Conservation (phyloP, 2,113 vertebrate species). For the Pogonocichla stellata region DNA sequence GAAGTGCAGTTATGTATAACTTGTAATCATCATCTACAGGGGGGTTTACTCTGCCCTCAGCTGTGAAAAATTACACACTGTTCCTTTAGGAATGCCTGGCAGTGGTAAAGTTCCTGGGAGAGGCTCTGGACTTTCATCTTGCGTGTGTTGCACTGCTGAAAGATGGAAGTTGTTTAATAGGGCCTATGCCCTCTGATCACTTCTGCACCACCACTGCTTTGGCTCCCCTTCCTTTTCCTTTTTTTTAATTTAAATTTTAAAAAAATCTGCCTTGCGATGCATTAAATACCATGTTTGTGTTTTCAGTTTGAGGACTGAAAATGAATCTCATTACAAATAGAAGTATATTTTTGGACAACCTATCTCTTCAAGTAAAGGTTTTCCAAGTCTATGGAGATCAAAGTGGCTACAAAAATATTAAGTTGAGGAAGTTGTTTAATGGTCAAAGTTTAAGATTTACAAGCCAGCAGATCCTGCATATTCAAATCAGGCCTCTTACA, state of each 20-base stretch:
- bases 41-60: background rate
- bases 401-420: background rate
- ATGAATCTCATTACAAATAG: background rate
- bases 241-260: background rate
- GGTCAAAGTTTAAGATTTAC: background rate
- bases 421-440: background rate
- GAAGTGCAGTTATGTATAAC: conserved; percentile 30
- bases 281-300: background rate
- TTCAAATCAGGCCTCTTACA: background rate
- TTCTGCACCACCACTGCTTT: background rate
- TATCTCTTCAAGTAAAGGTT: background rate
- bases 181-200: background rate
- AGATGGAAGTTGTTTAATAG: background rate
- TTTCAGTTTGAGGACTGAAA: background rate
- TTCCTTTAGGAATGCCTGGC: background rate
- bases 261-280: background rate
- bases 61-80: background rate
- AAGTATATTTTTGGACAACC: background rate
- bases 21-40: conserved; percentile 20
- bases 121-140: background rate
- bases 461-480: background rate
- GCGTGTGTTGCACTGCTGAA: background rate
- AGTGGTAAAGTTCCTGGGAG: background rate
- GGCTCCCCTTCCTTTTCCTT: background rate
- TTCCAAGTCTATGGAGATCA: background rate